These are phyloP conservation scores for Drosophila parabipectinata DNA, from an alignment of 1,140 invertebrate species.

Conservation along the genomic window DNA sequence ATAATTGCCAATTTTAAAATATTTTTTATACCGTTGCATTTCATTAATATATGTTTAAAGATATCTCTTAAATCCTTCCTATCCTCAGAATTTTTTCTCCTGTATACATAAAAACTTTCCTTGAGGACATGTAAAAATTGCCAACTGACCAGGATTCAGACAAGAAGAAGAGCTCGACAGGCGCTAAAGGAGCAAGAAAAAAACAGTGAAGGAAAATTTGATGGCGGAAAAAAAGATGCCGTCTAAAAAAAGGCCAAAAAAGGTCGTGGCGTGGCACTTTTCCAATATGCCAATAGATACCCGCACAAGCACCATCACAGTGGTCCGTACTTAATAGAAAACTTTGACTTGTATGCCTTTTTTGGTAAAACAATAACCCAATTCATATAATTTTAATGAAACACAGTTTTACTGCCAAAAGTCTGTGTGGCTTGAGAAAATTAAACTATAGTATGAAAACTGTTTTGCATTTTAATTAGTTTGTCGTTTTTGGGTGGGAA, in stretches of 20 bases:
- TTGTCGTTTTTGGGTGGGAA: conserved; percentile 25
- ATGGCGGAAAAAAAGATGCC: neutral
- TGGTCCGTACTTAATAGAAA: neutral
- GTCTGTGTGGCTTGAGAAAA: conserved; percentile 10
- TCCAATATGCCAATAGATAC: conserved; percentile 52
- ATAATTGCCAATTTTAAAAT: too few species aligned
- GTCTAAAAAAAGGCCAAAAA: conserved; percentile 14
- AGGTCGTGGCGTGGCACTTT: conserved; percentile 35
- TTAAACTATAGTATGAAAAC: conserved; percentile 25
- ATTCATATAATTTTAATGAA: conserved; percentile 15
- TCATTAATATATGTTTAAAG: neutral
- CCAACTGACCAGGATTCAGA: conserved; percentile 51
- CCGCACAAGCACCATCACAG: conserved; percentile 16
- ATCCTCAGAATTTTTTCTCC: neutral
- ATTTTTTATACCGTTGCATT: too few species aligned
- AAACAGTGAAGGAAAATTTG: conserved; percentile 1
- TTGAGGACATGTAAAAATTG: conserved; percentile 33
- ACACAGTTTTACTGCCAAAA: conserved; percentile 15
- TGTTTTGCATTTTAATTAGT: conserved; percentile 68
- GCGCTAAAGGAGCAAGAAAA: conserved; percentile 26
- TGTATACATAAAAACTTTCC: conserved; percentile 6
- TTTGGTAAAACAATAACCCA: conserved; percentile 13
- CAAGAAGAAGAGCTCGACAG: conserved; percentile 13
- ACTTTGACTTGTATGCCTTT: neutral
- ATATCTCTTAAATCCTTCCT: neutral